Evolutionary conservation across 2,797 vertebrate genomes (phyloP).

Genomic region (Chaetophractus vellerosus): DNA sequence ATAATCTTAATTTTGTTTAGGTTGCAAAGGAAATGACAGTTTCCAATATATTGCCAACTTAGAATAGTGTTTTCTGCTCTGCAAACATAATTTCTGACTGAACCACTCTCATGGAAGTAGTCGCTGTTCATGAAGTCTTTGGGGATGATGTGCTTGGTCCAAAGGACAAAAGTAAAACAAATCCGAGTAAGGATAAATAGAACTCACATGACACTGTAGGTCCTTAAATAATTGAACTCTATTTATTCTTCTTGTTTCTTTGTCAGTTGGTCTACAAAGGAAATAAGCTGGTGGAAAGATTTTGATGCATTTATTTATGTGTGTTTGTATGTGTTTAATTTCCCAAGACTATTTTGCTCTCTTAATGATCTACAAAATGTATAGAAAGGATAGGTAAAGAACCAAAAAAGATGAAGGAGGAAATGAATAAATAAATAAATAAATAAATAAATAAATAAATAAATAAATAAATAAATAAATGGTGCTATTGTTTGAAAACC

Average conservation of each 20-base stretch:
- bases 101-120: constrained; percentile 13
- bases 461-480: not conserved
- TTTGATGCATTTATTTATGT: not conserved
- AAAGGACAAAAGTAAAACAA: constrained; percentile 34
- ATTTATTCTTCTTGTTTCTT: not conserved
- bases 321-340: not conserved
- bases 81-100: constrained; percentile 73
- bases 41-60: constrained; percentile 79
- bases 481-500: not conserved
- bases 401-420: not conserved
- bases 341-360: not conserved
- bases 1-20: constrained; percentile 80
- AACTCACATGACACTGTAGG: not conserved
- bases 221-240: not conserved
- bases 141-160: not conserved
- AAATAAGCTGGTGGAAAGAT: not conserved
- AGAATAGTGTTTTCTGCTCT: constrained; percentile 75
- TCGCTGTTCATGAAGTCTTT: not conserved
- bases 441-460: not conserved
- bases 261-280: not conserved
- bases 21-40: constrained; percentile 81
- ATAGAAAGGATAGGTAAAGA: not conserved
- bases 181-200: not conserved
- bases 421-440: too few relatives aligned
- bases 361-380: not conserved